Percentiles rank a stretch among this genome's conserved stretches.
Conservation (phyloP, 2,888 invertebrate genomes). For the Himalopsyche anomala region DNA sequence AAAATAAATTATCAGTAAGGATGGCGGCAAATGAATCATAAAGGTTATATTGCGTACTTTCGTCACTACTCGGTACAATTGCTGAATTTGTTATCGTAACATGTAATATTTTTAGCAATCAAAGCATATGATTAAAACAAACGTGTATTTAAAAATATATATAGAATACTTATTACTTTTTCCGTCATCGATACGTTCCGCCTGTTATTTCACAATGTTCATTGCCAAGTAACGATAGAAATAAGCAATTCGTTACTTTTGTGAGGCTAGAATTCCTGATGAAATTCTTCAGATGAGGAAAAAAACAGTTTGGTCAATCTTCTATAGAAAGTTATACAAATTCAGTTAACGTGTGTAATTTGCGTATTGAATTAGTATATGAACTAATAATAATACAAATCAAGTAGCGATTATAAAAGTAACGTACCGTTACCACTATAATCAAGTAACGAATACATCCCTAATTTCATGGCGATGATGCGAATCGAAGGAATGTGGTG, state of each 20-base stretch:
- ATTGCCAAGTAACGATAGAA: neutral
- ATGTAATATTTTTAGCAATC: too few relatives aligned
- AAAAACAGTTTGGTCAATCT: neutral
- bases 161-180: too few relatives aligned
- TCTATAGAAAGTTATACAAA: too few relatives aligned
- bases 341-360: too few relatives aligned
- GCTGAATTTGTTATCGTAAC: too few relatives aligned
- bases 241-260: neutral
- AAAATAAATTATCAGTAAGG: slow-evolving; percentile 34
- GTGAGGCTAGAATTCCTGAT: too few relatives aligned
- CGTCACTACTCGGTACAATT: neutral
- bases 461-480: slow-evolving; percentile 58
- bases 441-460: neutral
- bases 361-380: too few relatives aligned
- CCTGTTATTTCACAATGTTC: neutral
- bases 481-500: slow-evolving; percentile 60
- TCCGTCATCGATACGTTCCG: too few relatives aligned
- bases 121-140: too few relatives aligned
- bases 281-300: too few relatives aligned
- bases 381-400: neutral
- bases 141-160: too few relatives aligned
- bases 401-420: neutral
- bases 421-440: neutral
- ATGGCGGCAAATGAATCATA: slow-evolving; percentile 51
- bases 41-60: slow-evolving; percentile 45